Percentiles rank a stretch among this genome's conserved stretches.
phyloP scores from a whole-genome alignment of 1,140 invertebrate genomes.

The Heliconius eleuchia region DNA sequence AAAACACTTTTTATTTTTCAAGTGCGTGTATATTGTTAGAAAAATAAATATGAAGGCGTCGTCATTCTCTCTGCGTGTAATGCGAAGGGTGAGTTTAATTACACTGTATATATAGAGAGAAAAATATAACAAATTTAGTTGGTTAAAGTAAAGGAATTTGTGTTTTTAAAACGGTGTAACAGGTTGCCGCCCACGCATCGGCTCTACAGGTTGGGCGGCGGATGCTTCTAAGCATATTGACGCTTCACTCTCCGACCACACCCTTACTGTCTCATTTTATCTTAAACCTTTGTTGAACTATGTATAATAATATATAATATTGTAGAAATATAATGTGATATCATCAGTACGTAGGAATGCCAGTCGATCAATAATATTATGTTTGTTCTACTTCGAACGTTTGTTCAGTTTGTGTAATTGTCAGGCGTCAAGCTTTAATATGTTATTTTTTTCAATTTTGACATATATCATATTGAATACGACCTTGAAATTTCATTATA shows the following conservation, averaged over 20 bases:
- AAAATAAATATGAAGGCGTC: slow-evolving; percentile 87
- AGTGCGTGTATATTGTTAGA: slow-evolving; percentile 46
- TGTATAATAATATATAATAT: neutral
- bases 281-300: neutral
- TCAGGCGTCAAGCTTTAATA: neutral
- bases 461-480: neutral
- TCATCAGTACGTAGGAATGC: neutral
- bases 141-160: neutral
- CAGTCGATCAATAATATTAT: neutral
- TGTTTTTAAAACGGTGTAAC: slow-evolving; percentile 51
- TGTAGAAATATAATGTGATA: neutral
- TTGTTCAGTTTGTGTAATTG: neutral
- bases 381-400: neutral
- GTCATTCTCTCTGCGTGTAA: slow-evolving; percentile 88
- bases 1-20: slow-evolving; percentile 40
- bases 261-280: slow-evolving; percentile 29
- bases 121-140: neutral
- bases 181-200: slow-evolving; percentile 60
- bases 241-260: slow-evolving; percentile 45
- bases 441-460: neutral
- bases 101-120: neutral
- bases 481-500: neutral
- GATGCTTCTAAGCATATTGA: slow-evolving; percentile 40
- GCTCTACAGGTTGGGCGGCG: slow-evolving; percentile 61
- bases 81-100: slow-evolving; percentile 86